Base-by-base conservation (phyloP, 2,113 vertebrate genomes). In the Phaetusa simplex region DNA sequence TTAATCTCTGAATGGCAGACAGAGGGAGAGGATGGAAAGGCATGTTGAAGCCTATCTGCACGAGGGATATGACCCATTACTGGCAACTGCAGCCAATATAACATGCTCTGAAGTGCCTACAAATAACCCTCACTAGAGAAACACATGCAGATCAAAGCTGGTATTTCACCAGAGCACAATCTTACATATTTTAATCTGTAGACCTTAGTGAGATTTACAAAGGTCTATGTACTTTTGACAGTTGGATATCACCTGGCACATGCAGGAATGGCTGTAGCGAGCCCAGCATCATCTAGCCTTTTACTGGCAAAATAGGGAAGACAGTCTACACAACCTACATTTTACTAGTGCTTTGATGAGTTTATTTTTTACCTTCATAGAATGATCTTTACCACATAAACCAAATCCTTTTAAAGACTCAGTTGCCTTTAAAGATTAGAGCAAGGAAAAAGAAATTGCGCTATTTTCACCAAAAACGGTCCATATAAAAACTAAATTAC, bases 201-300 rank as follows among this genome's bases (percentile, higher is more conserved):
- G n/a, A 76, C 21, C 32, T 55, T 29, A 29, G 30, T 24, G 52
- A 64, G 56, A 47, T 89, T 36, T 69, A 26, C 49, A 61, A 74
- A 73, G 9, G 12, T 34, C 20, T 85, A 29, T 6, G 3, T 2
- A 6, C 23, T 40, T 88, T 34, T 74, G 47, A 34, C 7, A n/a
- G 50, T 2, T 24, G 69, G 42, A 16, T 0, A 62, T 62, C 2
- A 1, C 15, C 71, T 20, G 61, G 42, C 40, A 78, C 3, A 1
- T 0, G 11, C n/a, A 73, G n/a, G 55, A 74, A 38, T 19, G 32
- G 80, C 72, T 66, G 71, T 13, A 80, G 30, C 43, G 45, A 43
- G 62, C 36, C 42, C 58, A 45, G 62, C 56, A 62, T 26, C 36
- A 62, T 14, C 24, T 11, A 56, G 66, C 40, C 47, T 27, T n/a